Evolutionary conservation across 2,113 vertebrate species (phyloP).

Genomic region (Ondatra zibethicus): DNA sequence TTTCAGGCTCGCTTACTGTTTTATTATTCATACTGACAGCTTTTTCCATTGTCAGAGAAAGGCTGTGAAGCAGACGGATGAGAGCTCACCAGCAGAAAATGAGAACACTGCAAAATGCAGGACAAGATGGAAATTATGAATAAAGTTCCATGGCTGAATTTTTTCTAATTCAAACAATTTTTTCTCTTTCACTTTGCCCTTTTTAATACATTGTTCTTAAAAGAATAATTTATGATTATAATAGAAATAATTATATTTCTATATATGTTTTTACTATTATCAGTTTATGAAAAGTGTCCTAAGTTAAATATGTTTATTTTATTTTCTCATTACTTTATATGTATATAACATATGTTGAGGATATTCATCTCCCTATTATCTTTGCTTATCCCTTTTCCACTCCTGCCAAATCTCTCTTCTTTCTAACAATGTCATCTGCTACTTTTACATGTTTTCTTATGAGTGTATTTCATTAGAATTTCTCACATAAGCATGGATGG

Average conservation of each 20-base stretch:
- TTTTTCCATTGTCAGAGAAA: background rate
- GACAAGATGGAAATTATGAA: background rate
- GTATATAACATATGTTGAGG: background rate
- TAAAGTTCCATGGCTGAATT: background rate
- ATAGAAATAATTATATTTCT: background rate
- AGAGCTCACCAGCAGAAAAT: background rate
- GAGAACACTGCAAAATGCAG: background rate
- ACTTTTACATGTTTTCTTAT: background rate
- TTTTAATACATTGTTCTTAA: background rate
- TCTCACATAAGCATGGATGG: background rate
- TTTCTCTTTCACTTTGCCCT: background rate
- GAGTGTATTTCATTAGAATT: background rate
- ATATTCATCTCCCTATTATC: fast-evolving
- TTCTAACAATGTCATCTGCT: background rate
- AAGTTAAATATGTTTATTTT: background rate
- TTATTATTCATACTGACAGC: background rate
- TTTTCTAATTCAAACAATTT: background rate
- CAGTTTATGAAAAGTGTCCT: background rate
- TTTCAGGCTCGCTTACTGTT: slow-evolving; percentile 41
- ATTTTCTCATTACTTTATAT: background rate
- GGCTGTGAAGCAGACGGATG: background rate
- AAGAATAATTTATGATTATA: background rate
- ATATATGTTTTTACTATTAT: background rate
- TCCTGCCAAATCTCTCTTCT: background rate
- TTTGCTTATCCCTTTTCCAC: background rate